Evolutionary conservation across 2,797 vertebrate species (phyloP).

Genomic region (Antennarius maculatus): DNA sequence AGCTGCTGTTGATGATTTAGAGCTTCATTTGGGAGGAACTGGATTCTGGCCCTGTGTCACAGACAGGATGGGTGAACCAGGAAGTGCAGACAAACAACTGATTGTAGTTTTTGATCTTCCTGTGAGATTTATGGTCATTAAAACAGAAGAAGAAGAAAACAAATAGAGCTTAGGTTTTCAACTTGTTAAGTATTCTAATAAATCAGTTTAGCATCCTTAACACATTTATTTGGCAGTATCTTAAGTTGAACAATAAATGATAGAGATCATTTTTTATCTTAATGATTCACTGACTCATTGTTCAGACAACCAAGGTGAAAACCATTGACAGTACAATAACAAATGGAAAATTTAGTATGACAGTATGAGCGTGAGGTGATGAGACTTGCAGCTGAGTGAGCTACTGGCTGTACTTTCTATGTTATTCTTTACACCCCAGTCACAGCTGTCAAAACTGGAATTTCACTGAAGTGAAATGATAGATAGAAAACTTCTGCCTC

Average conservation of each 20-base stretch:
- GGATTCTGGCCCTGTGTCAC: not conserved
- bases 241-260: too few relatives aligned
- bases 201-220: too few relatives aligned
- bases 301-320: not conserved
- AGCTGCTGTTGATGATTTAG: not conserved
- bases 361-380: not conserved
- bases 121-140: too few relatives aligned
- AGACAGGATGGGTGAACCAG: not conserved
- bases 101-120: not conserved
- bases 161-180: too few relatives aligned
- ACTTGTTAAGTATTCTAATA: too few relatives aligned
- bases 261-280: too few relatives aligned
- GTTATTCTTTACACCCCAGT: slow-evolving; percentile 23
- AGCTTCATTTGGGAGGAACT: not conserved
- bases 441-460: slow-evolving; percentile 7
- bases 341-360: not conserved
- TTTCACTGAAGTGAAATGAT: slow-evolving; percentile 10
- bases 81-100: not conserved
- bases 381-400: not conserved
- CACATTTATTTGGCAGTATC: too few relatives aligned
- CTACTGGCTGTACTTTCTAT: not conserved
- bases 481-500: slow-evolving; percentile 35
- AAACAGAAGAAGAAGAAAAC: too few relatives aligned
- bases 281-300: not conserved
- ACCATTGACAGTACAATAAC: not conserved